phyloP scores from a whole-genome alignment of 1,140 invertebrate genomes.

The Drosophila hydei region DNA sequence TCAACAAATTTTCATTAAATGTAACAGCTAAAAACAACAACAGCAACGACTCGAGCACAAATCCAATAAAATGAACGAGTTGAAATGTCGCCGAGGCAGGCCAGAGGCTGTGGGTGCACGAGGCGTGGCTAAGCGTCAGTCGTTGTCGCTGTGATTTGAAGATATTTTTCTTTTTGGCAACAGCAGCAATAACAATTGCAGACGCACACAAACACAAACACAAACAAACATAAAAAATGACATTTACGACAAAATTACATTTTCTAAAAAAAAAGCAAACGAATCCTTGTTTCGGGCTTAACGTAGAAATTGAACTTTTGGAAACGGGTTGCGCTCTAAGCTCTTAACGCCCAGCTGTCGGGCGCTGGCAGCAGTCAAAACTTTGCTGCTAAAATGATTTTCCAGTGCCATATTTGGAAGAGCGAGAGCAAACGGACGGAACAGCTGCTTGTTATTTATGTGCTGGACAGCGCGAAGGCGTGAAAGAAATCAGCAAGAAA shows the following conservation, averaged over 20 bases:
- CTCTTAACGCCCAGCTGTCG: conserved; percentile 46
- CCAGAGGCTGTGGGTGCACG: not conserved
- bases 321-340: conserved; percentile 47
- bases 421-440: conserved; percentile 17
- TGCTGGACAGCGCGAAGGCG: conserved; percentile 10
- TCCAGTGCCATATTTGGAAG: not conserved
- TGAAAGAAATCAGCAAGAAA: conserved; percentile 16
- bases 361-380: conserved; percentile 40
- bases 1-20: conserved; percentile 78
- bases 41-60: conserved; percentile 29
- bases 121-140: conserved; percentile 34
- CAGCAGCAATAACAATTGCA: conserved; percentile 63
- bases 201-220: conserved; percentile 16
- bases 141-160: conserved; percentile 65
- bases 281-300: conserved; percentile 13
- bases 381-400: conserved; percentile 59
- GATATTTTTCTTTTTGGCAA: conserved; percentile 62
- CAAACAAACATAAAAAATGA: conserved; percentile 68
- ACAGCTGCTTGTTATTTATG: conserved; percentile 67
- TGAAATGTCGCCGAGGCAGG: conserved; percentile 53
- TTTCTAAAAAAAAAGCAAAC: conserved; percentile 33
- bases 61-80: conserved; percentile 72
- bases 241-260: conserved; percentile 76
- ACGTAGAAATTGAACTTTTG: conserved; percentile 14
- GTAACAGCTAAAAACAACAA: conserved; percentile 46